Evolutionary conservation across 2,888 invertebrate genomes (phyloP).

Genomic region (Dorcus parallelipipedus): DNA sequence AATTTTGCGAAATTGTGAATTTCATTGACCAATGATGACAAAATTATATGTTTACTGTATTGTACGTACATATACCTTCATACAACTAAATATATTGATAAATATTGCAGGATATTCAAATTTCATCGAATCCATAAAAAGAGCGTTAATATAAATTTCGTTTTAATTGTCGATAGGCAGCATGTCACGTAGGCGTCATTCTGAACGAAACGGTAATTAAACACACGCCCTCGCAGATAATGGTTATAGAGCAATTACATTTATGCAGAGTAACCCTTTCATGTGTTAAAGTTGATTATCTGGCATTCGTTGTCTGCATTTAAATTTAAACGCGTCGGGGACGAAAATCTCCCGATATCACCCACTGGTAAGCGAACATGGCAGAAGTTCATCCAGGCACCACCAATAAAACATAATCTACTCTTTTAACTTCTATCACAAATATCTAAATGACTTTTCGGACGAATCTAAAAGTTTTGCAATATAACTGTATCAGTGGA

Average conservation of each 20-base stretch:
- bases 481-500: constrained; percentile 23
- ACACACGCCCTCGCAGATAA: constrained; percentile 25
- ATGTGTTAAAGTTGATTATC: constrained; percentile 29
- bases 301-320: constrained; percentile 9
- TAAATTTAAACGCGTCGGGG: constrained; percentile 1
- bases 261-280: constrained; percentile 33
- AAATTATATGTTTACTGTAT: too few species aligned
- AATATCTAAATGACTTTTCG: constrained; percentile 9
- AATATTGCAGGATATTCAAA: too few species aligned
- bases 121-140: too few species aligned
- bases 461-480: constrained; percentile 23
- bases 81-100: too few species aligned
- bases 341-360: not conserved
- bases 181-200: too few species aligned
- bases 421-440: constrained; percentile 14
- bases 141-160: too few species aligned
- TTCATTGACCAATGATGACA: too few species aligned
- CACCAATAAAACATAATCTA: constrained; percentile 22
- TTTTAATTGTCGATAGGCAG: too few species aligned
- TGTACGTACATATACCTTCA: too few species aligned
- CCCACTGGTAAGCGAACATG: not conserved
- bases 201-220: constrained; percentile 4
- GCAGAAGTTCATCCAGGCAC: not conserved
- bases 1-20: too few species aligned
- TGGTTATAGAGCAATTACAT: constrained; percentile 35